These are phyloP conservation scores for Melanostoma mellinum DNA, from an alignment of 2,888 invertebrate species.

Conservation along the genomic window DNA sequence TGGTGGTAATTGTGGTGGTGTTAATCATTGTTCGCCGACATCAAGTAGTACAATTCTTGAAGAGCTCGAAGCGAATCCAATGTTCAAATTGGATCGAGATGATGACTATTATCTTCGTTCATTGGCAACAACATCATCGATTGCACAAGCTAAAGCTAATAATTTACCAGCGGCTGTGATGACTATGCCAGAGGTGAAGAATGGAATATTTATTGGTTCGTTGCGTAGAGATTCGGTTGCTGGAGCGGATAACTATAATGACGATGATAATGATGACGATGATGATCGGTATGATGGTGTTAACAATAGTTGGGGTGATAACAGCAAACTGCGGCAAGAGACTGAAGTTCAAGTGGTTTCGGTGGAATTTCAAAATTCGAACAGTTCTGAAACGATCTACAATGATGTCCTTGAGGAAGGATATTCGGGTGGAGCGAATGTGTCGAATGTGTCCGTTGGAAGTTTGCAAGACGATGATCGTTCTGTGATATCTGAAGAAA, in stretches of 20 bases:
- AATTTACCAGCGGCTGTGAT: constrained; percentile 65
- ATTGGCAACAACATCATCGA: constrained; percentile 31
- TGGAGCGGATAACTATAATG: constrained; percentile 48
- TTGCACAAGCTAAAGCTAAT: constrained; percentile 59
- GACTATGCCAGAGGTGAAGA: constrained; percentile 73
- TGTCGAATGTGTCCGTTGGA: constrained; percentile 63
- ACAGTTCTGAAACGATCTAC: constrained; percentile 73
- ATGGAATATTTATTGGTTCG: constrained; percentile 74
- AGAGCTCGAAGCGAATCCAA: constrained; percentile 57
- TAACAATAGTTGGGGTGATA: constrained; percentile 18
- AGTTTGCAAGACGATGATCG: constrained; percentile 58
- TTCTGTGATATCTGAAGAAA: constrained; percentile 71
- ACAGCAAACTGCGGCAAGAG: constrained; percentile 39
- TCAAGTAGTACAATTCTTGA: constrained; percentile 49
- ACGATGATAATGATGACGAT: constrained; percentile 24
- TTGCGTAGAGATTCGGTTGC: constrained; percentile 61
- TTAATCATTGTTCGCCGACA: constrained; percentile 45
- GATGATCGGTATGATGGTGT: constrained; percentile 16
- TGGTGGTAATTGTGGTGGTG: constrained; percentile 1
- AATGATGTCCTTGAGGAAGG: constrained; percentile 72
- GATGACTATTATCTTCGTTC: constrained; percentile 40
- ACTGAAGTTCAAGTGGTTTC: constrained; percentile 75
- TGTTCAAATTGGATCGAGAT: constrained; percentile 57
- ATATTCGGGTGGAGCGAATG: constrained; percentile 51
- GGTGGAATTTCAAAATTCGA: constrained; percentile 74